A percentile compares a stretch with the other conserved stretches of the same genome.
These are phyloP conservation scores for Deilephila elpenor DNA, from an alignment of 2,888 invertebrate species.

Conservation along the genomic window DNA sequence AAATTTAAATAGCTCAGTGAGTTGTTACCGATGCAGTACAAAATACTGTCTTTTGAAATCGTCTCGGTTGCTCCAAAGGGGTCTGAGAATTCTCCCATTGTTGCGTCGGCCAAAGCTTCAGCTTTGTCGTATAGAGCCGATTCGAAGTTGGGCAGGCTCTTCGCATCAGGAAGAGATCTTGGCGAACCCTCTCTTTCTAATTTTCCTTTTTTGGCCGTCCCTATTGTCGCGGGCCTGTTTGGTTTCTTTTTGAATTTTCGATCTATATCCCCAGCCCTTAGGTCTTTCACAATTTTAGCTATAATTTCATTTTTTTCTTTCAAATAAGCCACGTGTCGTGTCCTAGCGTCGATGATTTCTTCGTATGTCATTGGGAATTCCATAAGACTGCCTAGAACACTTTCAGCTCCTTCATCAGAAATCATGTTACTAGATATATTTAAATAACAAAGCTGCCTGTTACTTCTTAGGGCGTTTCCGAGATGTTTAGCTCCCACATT, in stretches of 20 bases:
- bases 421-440: slow-evolving; percentile 64
- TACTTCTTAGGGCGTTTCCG: slow-evolving; percentile 55
- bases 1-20: slow-evolving; percentile 60
- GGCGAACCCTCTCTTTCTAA: slow-evolving; percentile 45
- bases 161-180: slow-evolving; percentile 43
- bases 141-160: slow-evolving; percentile 43
- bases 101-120: slow-evolving; percentile 42
- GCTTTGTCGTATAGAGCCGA: slow-evolving; percentile 51
- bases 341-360: slow-evolving; percentile 50
- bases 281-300: slow-evolving; percentile 41
- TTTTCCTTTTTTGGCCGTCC: slow-evolving; percentile 43
- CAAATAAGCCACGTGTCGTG: slow-evolving; percentile 49
- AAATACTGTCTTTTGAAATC: slow-evolving; percentile 39
- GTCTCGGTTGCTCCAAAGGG: slow-evolving; percentile 52
- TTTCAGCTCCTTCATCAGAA: slow-evolving; percentile 55
- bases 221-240: slow-evolving; percentile 2
- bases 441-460: slow-evolving; percentile 59
- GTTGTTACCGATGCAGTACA: slow-evolving; percentile 62
- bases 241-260: slow-evolving; percentile 46
- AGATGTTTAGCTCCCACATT: slow-evolving; percentile 57
- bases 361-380: slow-evolving; percentile 55
- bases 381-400: slow-evolving; percentile 49
- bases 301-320: slow-evolving; percentile 49
- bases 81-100: slow-evolving; percentile 53
- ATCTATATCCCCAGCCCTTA: slow-evolving; percentile 46